phyloP scores from a whole-genome alignment of 2,797 vertebrate species.

The Notolabrus celidotus region DNA sequence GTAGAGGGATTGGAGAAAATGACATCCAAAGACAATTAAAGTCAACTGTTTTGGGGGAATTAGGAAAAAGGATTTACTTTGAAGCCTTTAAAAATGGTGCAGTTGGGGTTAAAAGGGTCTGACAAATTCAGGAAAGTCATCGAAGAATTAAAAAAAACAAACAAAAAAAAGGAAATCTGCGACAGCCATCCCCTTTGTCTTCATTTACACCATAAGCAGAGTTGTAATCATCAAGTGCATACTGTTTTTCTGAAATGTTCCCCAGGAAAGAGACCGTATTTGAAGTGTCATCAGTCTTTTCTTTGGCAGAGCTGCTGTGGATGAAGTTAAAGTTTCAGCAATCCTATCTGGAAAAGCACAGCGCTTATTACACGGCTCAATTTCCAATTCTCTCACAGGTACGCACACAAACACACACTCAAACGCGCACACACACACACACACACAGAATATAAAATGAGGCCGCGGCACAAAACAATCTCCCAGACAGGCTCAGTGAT shows the following conservation, averaged over 20 bases:
- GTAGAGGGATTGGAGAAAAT: conserved; percentile 56
- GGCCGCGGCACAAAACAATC: conserved; percentile 71
- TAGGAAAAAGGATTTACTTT: conserved; percentile 43
- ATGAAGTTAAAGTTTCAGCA: conserved; percentile 76
- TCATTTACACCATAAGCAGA: conserved; percentile 43
- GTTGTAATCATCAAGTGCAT: conserved; percentile 62
- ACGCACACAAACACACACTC: conserved; percentile 43
- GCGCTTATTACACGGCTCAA: conserved; percentile 80
- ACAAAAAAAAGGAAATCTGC: conserved; percentile 17
- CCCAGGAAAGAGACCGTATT: conserved; percentile 40
- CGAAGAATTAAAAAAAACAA: conserved; percentile 1
- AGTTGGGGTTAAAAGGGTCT: conserved; percentile 30
- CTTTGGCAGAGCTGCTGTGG: conserved; percentile 77
- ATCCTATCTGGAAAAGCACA: conserved; percentile 76
- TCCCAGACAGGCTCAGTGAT: conserved; percentile 75
- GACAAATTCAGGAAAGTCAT: conserved; percentile 20
- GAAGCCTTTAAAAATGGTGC: conserved; percentile 50
- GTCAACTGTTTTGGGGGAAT: conserved; percentile 41
- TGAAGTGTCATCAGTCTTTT: conserved; percentile 56
- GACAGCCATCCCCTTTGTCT: conserved; percentile 50
- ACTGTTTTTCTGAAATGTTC: conserved; percentile 46
- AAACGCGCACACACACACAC: conserved; percentile 8
- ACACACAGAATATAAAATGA: conserved; percentile 75
- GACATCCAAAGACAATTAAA: conserved; percentile 68
- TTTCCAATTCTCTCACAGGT: conserved; percentile 83